Conservation (phyloP, 1,140 invertebrate genomes). For the Agraylea sexmaculata region DNA sequence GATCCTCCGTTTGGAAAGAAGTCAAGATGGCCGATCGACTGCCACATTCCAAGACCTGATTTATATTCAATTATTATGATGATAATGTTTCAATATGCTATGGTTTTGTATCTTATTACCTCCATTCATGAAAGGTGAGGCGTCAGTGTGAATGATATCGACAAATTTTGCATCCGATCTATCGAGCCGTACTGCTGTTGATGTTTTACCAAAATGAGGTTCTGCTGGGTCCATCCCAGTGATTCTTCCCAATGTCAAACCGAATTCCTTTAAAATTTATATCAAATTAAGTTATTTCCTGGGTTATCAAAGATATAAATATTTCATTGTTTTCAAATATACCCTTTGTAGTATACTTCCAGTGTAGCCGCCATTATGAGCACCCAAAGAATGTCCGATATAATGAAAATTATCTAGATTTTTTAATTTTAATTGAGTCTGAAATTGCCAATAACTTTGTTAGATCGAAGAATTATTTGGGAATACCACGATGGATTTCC, state of each 20-base stretch:
- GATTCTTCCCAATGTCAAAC: constrained; percentile 52
- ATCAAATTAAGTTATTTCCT: too few relatives aligned
- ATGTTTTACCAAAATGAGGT: constrained; percentile 78
- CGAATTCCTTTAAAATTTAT: constrained; percentile 40
- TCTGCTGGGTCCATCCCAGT: constrained; percentile 82
- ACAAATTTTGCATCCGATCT: constrained; percentile 75
- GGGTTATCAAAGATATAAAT: too few relatives aligned
- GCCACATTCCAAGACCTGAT: constrained; percentile 62
- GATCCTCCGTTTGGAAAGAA: constrained; percentile 83
- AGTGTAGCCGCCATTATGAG: constrained; percentile 74
- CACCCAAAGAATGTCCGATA: constrained; percentile 83
- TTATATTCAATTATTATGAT: not conserved
- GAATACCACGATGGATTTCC: too few relatives aligned
- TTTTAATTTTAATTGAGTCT: constrained; percentile 41
- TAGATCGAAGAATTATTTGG: too few relatives aligned
- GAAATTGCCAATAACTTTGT: constrained; percentile 22
- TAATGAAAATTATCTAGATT: constrained; percentile 59
- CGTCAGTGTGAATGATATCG: constrained; percentile 82
- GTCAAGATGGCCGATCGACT: constrained; percentile 75
- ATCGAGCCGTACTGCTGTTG: constrained; percentile 71
- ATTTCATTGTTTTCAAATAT: constrained; percentile 12
- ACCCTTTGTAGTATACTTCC: constrained; percentile 58
- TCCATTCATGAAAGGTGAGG: constrained; percentile 64
- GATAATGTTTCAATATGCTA: constrained; percentile 6
- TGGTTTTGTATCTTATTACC: constrained; percentile 29